A percentile compares a stretch with the other conserved stretches of the same genome.
Conservation (phyloP, 2,888 invertebrate species). For the Platycheirus albimanus region DNA sequence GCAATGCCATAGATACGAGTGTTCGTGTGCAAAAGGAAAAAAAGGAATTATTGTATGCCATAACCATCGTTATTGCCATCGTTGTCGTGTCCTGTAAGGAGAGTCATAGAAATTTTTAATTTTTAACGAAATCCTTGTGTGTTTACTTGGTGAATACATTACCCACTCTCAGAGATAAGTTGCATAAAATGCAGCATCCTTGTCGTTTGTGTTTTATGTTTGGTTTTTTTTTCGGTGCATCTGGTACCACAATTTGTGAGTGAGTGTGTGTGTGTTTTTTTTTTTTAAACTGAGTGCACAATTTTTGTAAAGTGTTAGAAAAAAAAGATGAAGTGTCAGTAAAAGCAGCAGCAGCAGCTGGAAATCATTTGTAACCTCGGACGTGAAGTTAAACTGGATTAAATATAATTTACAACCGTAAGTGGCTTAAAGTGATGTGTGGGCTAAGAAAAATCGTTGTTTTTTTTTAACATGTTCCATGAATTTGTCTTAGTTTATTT, state of each 20-base stretch:
- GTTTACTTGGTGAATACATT: constrained; percentile 27
- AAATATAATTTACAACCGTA: constrained; percentile 43
- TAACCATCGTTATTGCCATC: too few species aligned
- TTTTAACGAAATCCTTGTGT: constrained; percentile 1
- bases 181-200: not conserved
- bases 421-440: constrained; percentile 26
- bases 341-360: not conserved
- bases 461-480: not conserved
- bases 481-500: too few species aligned
- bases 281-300: not conserved
- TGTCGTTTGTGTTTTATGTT: not conserved
- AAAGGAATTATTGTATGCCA: not conserved
- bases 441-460: not conserved
- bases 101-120: not conserved
- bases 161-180: constrained; percentile 20
- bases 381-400: constrained; percentile 41
- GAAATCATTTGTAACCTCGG: not conserved
- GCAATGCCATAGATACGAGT: not conserved
- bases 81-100: not conserved
- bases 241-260: not conserved
- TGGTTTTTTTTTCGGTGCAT: constrained; percentile 10
- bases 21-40: not conserved
- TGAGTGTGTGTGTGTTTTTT: too few species aligned
- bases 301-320: not conserved
- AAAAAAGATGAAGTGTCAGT: not conserved